Evolutionary conservation across 2,113 vertebrate genomes (phyloP), one percentile per base, ranked within the genome.

Genomic region (Lamprotornis superbus): DNA sequence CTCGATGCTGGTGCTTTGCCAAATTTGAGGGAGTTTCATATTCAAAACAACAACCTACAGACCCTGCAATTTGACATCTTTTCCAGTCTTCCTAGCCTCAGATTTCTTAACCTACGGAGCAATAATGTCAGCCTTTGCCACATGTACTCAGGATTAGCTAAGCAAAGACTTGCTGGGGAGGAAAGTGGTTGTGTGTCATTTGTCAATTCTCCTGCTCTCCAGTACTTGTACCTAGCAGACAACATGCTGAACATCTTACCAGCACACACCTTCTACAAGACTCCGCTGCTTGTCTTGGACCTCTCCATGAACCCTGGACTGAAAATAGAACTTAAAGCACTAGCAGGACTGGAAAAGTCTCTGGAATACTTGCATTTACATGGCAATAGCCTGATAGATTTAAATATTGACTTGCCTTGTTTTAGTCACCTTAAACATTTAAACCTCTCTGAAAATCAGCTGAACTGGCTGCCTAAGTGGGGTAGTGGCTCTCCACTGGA

Each of bases 371-470:
- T 99, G 60, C 95, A 98, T 24, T 94, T 99, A 53, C 98, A 98
- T 56, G 98, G 98, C 24, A 99, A 99, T 22, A 97, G 97, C 59
- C 97, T 99, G 50, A 77, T 86, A 15, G 74, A 94, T 15, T 96
- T 99, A 27, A 98, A 97, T 76, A 92, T 98, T 1, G 98, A 99
- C 83, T 94, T 99, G 59, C 98, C 99, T 35, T 97, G 89, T 21
- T 98, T 99, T 65, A 96, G 56, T 39, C 97, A 95, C 33, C 98
- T 99, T 28, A 98, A 97, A 85, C 94, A 97, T 11, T 97, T 99
- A 12, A 99, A 99, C 80, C 97, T 99, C 15, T 99, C 99, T 1
- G 97, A 98, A 88, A 99, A 99, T 95, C 98, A 93, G 87, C 89
- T 99, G 68, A 98, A 97, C 47, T 96, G 96, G 61, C 86, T 99